Evolutionary conservation across 2,797 vertebrate species (phyloP), one percentile per base, ranked within the genome.

Genomic region (Avahi laniger): DNA sequence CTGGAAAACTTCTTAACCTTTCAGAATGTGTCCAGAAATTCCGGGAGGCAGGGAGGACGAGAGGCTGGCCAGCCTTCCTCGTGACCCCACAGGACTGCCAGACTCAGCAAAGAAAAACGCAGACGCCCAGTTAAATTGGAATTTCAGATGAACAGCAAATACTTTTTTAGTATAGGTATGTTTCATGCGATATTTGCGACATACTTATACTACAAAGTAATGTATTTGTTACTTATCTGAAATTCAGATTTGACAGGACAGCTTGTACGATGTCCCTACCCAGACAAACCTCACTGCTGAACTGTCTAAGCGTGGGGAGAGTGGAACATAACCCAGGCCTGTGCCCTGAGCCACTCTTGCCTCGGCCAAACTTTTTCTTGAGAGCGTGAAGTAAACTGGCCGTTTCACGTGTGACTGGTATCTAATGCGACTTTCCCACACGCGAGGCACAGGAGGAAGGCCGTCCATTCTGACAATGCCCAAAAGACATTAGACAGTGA

Each of bases 401-500:
- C 11, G 46, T 14, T 43, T 57, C 10, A 33, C 43, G 10, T 1
- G 8, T 0, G 7, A 10, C 46, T 7, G 0, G 0, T 35, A 1
- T 30, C 41, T 65, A 7, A 10, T 0, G 59, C 0, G 11, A 1
- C 6, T 52, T 46, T 12, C 7, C 63, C 69, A 6, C 30, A 2
- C 1, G 7, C 2, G 0, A 20, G 81, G 63, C 38, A 1, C 52
- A 8, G 38, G 33, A 20, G 59, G 73, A 20, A 72, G 20, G 28
- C 38, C 28, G 35, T 1, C 41, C 86, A 0, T 13, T 52, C 78
- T 12, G 50, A 18, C 54, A 67, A 4, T 2, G 9, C 30, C n/a
- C 33, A 15, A 33, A 17, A 13, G 14, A 0, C 11, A 0, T 3
- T 1, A 5, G 65, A n/a, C 50, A 5, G 0, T 0, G 7, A 4